Conservation (phyloP, 2,888 invertebrate species). For the Lasioglossum oenotherae region DNA sequence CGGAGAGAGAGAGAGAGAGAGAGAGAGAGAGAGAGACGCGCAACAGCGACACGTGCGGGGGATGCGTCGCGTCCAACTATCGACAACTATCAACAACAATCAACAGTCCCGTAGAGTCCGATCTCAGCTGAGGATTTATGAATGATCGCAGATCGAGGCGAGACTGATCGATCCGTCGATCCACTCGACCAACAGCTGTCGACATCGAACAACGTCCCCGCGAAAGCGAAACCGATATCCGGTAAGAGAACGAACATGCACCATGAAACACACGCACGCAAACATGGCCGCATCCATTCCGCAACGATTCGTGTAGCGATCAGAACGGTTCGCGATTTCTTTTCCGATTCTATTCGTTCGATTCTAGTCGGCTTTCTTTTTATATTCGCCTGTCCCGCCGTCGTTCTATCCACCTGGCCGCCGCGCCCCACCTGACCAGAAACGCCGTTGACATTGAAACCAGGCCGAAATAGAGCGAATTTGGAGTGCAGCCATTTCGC, state of each 20-base stretch:
- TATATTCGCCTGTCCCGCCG: slow-evolving; percentile 8
- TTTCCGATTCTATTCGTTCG: slow-evolving; percentile 11
- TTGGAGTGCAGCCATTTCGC: slow-evolving; percentile 52
- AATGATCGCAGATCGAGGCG: not conserved
- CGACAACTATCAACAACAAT: not conserved
- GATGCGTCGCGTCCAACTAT: slow-evolving; percentile 1
- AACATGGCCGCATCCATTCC: not conserved
- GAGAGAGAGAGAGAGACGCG: not conserved
- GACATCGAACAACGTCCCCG: not conserved
- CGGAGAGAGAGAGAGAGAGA: not conserved
- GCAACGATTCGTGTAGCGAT: not conserved
- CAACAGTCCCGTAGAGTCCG: not conserved
- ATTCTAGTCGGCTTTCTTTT: slow-evolving; percentile 29
- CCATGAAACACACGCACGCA: not conserved
- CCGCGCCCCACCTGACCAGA: not conserved
- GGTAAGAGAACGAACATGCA: slow-evolving; percentile 3
- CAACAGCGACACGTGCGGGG: not conserved
- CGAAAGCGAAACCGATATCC: not conserved
- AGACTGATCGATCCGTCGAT: not conserved
- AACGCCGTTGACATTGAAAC: slow-evolving; percentile 43
- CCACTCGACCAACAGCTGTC: not conserved
- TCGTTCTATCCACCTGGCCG: not conserved
- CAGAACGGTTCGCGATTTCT: slow-evolving; percentile 1
- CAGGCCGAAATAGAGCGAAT: slow-evolving; percentile 13
- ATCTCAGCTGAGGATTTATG: not conserved